A percentile compares a stretch with the other conserved stretches of the same genome.
Conservation (phyloP, 2,888 invertebrate genomes). For the Tiliacea aurago region DNA sequence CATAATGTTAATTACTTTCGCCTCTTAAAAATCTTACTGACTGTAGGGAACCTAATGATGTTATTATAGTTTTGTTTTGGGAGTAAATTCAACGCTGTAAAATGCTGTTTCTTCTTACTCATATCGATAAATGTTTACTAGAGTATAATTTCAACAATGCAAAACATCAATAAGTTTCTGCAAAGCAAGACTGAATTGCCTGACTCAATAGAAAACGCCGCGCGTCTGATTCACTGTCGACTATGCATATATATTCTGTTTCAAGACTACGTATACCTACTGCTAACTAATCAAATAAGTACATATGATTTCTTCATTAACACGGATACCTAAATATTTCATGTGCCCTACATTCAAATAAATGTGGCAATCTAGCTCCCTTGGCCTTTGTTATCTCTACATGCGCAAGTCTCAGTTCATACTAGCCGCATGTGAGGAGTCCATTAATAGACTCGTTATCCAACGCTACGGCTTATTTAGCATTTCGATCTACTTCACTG, state of each 20-base stretch:
- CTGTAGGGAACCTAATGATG: too few relatives aligned
- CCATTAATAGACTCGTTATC: constrained; percentile 46
- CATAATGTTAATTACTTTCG: too few relatives aligned
- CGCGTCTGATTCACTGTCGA: constrained; percentile 9
- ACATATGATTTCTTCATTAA: constrained; percentile 43
- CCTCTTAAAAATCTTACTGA: too few relatives aligned
- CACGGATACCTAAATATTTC: constrained; percentile 54
- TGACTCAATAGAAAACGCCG: neutral
- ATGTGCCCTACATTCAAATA: constrained; percentile 48
- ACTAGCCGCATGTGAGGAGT: constrained; percentile 26
- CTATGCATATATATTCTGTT: constrained; percentile 12
- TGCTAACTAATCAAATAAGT: constrained; percentile 29
- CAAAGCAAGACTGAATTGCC: neutral
- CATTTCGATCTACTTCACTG: constrained; percentile 41
- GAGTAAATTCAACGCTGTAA: too few relatives aligned
- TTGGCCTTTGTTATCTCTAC: constrained; percentile 62
- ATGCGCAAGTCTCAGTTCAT: constrained; percentile 29
- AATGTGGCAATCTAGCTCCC: constrained; percentile 56
- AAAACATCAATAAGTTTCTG: constrained; percentile 12
- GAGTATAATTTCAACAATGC: constrained; percentile 6
- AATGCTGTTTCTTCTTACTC: neutral
- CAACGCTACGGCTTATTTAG: constrained; percentile 44
- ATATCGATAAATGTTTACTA: constrained; percentile 3
- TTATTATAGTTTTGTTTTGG: too few relatives aligned
- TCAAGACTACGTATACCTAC: neutral